Evolutionary conservation across 2,888 invertebrate genomes (phyloP).

Genomic region (Andricus quercusramuli): DNA sequence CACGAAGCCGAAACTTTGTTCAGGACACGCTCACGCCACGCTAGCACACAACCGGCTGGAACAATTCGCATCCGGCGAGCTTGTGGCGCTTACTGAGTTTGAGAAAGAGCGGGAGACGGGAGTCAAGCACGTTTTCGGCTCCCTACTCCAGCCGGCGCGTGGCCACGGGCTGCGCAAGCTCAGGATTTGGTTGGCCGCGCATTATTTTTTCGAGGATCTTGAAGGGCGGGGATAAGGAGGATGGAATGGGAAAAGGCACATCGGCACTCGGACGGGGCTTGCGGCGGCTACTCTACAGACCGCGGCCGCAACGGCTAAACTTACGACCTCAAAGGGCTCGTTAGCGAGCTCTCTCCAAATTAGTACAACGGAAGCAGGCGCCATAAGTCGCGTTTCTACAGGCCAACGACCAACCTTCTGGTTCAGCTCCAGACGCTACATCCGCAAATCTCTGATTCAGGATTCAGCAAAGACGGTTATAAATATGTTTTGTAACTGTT

Average conservation of each 20-base stretch:
- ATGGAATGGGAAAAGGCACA: slow-evolving; percentile 29
- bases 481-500: too few relatives aligned
- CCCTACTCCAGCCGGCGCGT: slow-evolving; percentile 59
- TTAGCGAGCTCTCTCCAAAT: slow-evolving; percentile 72
- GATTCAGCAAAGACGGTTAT: too few relatives aligned
- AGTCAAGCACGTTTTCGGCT: slow-evolving; percentile 69
- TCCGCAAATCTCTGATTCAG: too few relatives aligned
- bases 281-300: slow-evolving; percentile 51
- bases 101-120: slow-evolving; percentile 62
- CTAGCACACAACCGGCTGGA: neutral
- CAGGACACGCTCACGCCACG: slow-evolving; percentile 1
- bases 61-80: slow-evolving; percentile 65
- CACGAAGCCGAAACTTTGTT: neutral
- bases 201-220: neutral
- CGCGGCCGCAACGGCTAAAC: slow-evolving; percentile 60
- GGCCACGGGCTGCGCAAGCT: slow-evolving; percentile 22
- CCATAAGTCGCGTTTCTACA: slow-evolving; percentile 22
- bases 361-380: slow-evolving; percentile 66
- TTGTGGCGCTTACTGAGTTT: slow-evolving; percentile 75
- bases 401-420: slow-evolving; percentile 14
- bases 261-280: slow-evolving; percentile 47
- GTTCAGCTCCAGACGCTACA: neutral
- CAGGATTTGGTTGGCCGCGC: neutral
- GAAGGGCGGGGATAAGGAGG: slow-evolving; percentile 29
- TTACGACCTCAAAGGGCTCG: slow-evolving; percentile 76